Evolutionary conservation across 1,140 invertebrate species (phyloP).

Genomic region (Aphelenchoides fujianensis): DNA sequence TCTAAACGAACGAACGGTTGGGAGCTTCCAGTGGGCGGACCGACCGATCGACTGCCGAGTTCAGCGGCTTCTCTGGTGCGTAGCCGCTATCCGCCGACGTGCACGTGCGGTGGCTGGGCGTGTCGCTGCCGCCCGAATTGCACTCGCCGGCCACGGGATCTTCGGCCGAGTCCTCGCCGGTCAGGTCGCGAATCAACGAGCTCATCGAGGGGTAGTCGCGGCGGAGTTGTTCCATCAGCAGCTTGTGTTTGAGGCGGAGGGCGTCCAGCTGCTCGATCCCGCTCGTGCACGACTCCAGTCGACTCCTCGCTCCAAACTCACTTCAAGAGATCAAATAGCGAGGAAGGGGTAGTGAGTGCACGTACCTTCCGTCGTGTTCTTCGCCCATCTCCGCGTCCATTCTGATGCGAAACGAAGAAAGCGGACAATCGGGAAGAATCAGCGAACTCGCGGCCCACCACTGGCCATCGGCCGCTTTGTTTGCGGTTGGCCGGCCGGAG

Average conservation of each 20-base stretch:
- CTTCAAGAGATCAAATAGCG: background rate
- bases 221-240: slow-evolving; percentile 16
- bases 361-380: background rate
- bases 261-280: slow-evolving; percentile 19
- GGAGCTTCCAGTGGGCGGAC: background rate
- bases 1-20: background rate
- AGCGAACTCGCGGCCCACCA: background rate
- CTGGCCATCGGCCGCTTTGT: too few relatives aligned
- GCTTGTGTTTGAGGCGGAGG: slow-evolving; percentile 18
- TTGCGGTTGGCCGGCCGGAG: background rate
- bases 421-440: background rate
- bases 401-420: background rate
- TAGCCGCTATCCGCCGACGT: background rate
- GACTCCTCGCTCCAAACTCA: background rate
- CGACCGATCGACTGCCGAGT: background rate
- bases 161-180: background rate
- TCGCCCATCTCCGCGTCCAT: background rate
- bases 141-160: background rate
- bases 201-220: slow-evolving; percentile 20
- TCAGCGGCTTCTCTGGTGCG: background rate
- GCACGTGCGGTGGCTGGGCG: background rate
- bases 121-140: background rate
- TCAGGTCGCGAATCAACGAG: slow-evolving; percentile 3
- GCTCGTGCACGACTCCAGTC: slow-evolving; percentile 15
- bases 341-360: background rate